Evolutionary conservation across 1,140 invertebrate species (phyloP).

Genomic region (Mamestra configurata): DNA sequence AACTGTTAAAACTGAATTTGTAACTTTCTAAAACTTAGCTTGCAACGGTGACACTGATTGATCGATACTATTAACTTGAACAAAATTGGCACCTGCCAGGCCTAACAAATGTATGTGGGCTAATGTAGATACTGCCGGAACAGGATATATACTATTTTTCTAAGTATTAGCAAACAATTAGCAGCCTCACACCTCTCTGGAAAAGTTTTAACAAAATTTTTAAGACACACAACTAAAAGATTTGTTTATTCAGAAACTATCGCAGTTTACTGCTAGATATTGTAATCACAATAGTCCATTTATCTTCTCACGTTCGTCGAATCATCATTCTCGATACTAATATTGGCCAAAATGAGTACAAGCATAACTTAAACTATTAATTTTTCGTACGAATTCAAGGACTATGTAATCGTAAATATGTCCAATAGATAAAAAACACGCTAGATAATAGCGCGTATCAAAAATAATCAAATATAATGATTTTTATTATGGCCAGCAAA

Average conservation of each 20-base stretch:
- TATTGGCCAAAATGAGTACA: not conserved
- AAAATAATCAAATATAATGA: slow-evolving; percentile 52
- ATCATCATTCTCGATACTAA: not conserved
- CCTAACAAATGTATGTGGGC: not conserved
- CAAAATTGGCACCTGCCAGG: not conserved
- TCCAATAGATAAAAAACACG: slow-evolving; percentile 40
- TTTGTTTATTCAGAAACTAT: too few relatives aligned
- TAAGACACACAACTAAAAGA: too few relatives aligned
- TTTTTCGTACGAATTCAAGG: slow-evolving; percentile 24
- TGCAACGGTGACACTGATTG: not conserved
- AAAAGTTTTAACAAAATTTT: too few relatives aligned
- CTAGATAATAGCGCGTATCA: slow-evolving; percentile 47
- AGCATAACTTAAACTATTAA: slow-evolving; percentile 7
- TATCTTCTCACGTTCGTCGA: too few relatives aligned
- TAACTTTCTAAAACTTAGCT: slow-evolving; percentile 13
- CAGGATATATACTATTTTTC: not conserved
- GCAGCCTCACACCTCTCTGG: not conserved
- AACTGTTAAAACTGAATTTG: slow-evolving; percentile 33
- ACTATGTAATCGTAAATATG: slow-evolving; percentile 40
- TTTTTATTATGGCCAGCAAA: slow-evolving; percentile 37
- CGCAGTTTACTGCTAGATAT: too few relatives aligned
- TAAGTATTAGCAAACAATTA: not conserved
- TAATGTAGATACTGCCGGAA: not conserved
- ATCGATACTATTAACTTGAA: slow-evolving; percentile 12
- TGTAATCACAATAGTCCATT: too few relatives aligned